Evolutionary conservation across 2,797 vertebrate species (phyloP), one percentile per base, ranked within the genome.

Genomic region (Pachyuromys duprasi): DNA sequence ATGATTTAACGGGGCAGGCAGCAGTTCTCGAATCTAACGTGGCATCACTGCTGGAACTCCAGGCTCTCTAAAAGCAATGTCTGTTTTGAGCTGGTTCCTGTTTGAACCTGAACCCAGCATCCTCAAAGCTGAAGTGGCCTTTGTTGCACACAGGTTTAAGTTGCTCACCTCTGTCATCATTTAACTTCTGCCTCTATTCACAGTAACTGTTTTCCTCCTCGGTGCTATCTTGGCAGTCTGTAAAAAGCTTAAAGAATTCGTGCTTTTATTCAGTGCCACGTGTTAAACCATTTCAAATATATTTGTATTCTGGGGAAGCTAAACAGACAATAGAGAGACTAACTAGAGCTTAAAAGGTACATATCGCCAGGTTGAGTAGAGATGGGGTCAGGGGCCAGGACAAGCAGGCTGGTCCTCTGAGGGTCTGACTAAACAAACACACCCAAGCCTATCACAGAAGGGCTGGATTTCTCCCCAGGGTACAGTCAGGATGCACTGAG

Each of bases 221-320:
- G 98, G 63, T 96, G 96, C 97, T 97, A 92, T 97, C 97, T 98
- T 98, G 98, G 98, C 97, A 98, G 97, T 97, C 97, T 97, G 97
- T 97, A 96, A 97, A 98, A 98, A 97, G 96, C 97, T 97, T 97
- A 98, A 98, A 98, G 97, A 98, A 97, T 97, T 96, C 96, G 97
- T 98, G 93, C 94, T 98, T 98, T 97, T 97, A 97, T 98, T 98
- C 97, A 98, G 94, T 91, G 90, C 94, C 96, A 94, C 96, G 94
- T 98, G 97, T 97, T 96, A 97, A 98, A 97, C 94, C 92, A 95
- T 98, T 97, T 95, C 98, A 80, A 98, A 98, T 98, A 93, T 97
- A 97, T 97, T 92, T 97, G 97, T 97, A 94, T 96, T 97, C 95
- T 97, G 93, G 93, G 97, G 88, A 97, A 96, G 96, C 92, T 96